phyloP scores from a whole-genome alignment of 2,888 invertebrate species.

The Drosophila tanythrix region DNA sequence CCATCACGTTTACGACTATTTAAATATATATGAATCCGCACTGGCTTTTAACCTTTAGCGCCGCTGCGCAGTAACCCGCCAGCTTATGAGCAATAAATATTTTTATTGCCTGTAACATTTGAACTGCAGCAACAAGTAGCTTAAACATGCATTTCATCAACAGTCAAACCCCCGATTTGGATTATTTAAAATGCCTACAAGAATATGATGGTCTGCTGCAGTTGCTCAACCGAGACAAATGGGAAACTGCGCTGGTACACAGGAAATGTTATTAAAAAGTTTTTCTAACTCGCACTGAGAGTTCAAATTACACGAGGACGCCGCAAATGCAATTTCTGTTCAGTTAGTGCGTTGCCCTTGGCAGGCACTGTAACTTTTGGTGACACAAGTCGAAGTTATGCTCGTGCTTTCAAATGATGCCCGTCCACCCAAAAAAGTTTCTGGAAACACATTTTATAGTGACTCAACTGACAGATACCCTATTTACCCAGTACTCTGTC shows the following conservation, averaged over 20 bases:
- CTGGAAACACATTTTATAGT: neutral
- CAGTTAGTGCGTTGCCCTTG: conserved; percentile 38
- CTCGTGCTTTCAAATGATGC: conserved; percentile 56
- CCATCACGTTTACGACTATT: conserved; percentile 75
- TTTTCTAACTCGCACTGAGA: conserved; percentile 33
- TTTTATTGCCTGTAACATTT: conserved; percentile 35
- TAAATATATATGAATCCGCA: conserved; percentile 57
- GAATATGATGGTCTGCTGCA: conserved; percentile 8
- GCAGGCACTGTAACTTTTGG: conserved; percentile 56
- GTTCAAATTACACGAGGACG: conserved; percentile 47
- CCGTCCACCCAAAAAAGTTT: conserved; percentile 19
- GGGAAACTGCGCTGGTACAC: neutral
- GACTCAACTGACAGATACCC: neutral
- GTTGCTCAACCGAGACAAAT: conserved; percentile 10
- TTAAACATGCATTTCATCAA: conserved; percentile 13
- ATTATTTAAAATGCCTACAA: conserved; percentile 24
- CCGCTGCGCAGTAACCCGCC: conserved; percentile 16
- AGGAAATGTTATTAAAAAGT: conserved; percentile 74
- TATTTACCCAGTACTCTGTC: neutral
- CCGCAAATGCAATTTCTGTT: conserved; percentile 54
- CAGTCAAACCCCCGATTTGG: neutral
- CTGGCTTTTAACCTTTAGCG: conserved; percentile 53
- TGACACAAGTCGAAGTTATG: conserved; percentile 69
- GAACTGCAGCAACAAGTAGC: conserved; percentile 48
- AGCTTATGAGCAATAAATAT: conserved; percentile 41